phyloP scores from a whole-genome alignment of 2,888 invertebrate genomes.

The Diachrysia chrysitis region DNA sequence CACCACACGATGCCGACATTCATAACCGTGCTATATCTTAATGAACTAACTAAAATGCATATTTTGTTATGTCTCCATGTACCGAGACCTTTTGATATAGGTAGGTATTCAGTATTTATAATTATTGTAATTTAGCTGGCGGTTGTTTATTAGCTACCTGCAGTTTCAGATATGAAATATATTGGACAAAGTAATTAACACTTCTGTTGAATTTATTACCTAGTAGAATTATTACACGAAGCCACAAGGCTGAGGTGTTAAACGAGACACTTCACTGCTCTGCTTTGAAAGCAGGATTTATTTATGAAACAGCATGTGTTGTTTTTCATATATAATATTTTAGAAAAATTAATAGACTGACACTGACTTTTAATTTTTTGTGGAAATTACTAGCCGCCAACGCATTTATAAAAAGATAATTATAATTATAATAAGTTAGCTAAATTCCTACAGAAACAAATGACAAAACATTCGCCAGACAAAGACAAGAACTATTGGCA shows the following conservation, averaged over 20 bases:
- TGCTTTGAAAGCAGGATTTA: neutral
- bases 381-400: neutral
- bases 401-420: neutral
- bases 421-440: constrained; percentile 12
- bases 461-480: constrained; percentile 33
- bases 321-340: neutral
- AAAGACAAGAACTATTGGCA: constrained; percentile 36
- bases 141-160: neutral
- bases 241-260: neutral
- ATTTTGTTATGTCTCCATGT: neutral
- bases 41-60: neutral
- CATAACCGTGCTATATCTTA: neutral
- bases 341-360: too few species aligned
- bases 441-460: constrained; percentile 21
- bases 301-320: neutral
- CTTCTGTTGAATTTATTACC: neutral
- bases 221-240: neutral
- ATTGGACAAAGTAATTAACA: neutral
- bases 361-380: neutral
- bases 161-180: constrained; percentile 1
- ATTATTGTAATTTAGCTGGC: neutral
- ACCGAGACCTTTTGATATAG: neutral
- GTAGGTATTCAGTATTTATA: neutral
- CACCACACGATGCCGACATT: constrained; percentile 43
- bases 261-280: neutral